These are phyloP conservation scores for Drosophila infuscata DNA, from an alignment of 2,888 invertebrate genomes.

Conservation along the genomic window DNA sequence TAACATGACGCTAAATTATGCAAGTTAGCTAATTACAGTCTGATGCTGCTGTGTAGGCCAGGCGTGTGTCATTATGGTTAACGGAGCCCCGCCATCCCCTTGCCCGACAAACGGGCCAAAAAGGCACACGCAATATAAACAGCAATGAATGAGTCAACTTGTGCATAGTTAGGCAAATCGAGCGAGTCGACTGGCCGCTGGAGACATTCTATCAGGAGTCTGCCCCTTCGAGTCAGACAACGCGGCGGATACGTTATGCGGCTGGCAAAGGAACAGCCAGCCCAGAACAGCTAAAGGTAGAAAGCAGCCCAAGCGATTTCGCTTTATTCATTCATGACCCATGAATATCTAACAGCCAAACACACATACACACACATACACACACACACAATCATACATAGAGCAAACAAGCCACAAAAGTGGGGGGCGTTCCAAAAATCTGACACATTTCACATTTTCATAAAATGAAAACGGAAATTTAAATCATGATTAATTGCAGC, in stretches of 20 bases:
- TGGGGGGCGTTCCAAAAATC: conserved; percentile 16
- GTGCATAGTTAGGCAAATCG: conserved; percentile 74
- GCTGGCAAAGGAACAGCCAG: conserved; percentile 49
- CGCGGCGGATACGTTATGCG: conserved; percentile 65
- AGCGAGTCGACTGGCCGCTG: conserved; percentile 57
- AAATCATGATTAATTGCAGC: neutral
- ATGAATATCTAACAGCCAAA: conserved; percentile 62
- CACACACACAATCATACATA: conserved; percentile 14
- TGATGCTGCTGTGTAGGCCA: conserved; percentile 57
- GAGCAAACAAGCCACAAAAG: conserved; percentile 10
- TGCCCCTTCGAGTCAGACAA: conserved; percentile 61
- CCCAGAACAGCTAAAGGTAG: conserved; percentile 42
- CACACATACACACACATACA: conserved; percentile 8
- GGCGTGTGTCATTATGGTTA: conserved; percentile 46
- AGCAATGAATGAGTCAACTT: conserved; percentile 67
- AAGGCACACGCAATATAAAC: conserved; percentile 23
- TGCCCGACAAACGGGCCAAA: conserved; percentile 11
- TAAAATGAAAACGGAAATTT: neutral
- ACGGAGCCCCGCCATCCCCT: conserved; percentile 9
- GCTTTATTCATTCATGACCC: conserved; percentile 75
- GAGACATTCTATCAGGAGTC: conserved; percentile 67
- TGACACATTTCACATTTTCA: neutral
- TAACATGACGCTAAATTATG: conserved; percentile 56
- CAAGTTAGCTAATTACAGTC: conserved; percentile 71
- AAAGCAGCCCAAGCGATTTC: conserved; percentile 42